phyloP scores from a whole-genome alignment of 2,113 vertebrate species.

The Syngnathus typhle region DNA sequence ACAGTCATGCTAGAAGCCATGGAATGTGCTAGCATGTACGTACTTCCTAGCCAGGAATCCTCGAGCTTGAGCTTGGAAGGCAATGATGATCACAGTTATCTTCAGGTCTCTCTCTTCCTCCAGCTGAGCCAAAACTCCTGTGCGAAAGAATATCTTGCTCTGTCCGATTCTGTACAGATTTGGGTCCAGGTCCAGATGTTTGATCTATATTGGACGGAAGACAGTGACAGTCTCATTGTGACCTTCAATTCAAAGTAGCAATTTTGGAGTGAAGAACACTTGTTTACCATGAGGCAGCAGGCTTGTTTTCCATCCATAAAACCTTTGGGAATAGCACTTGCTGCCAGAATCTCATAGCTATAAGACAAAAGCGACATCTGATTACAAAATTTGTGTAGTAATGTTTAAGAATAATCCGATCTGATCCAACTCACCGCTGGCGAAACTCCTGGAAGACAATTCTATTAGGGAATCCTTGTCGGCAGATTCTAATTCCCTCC shows the following conservation, averaged over 20 bases:
- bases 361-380: background rate
- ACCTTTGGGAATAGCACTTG: conserved; percentile 90
- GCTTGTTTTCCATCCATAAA: conserved; percentile 99
- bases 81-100: conserved; percentile 90
- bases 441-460: conserved; percentile 98
- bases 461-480: conserved; percentile 96
- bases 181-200: conserved; percentile 91
- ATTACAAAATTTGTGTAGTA: background rate
- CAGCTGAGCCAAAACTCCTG: conserved; percentile 90
- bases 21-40: conserved; percentile 25
- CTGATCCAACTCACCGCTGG: conserved; percentile 75
- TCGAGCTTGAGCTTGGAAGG: conserved; percentile 89
- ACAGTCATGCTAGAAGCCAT: background rate
- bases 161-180: conserved; percentile 94
- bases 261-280: background rate
- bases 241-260: background rate
- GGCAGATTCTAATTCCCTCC: conserved; percentile 95
- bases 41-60: conserved; percentile 93
- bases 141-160: conserved; percentile 97
- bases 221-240: background rate
- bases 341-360: conserved; percentile 93
- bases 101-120: conserved; percentile 95
- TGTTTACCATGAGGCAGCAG: conserved; percentile 88
- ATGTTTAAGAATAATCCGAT: background rate
- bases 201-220: conserved; percentile 71